Percentiles rank a stretch among this genome's conserved stretches.
These are phyloP conservation scores for Distichodus sexfasciatus DNA, from an alignment of 2,797 vertebrate genomes.

Conservation along the genomic window DNA sequence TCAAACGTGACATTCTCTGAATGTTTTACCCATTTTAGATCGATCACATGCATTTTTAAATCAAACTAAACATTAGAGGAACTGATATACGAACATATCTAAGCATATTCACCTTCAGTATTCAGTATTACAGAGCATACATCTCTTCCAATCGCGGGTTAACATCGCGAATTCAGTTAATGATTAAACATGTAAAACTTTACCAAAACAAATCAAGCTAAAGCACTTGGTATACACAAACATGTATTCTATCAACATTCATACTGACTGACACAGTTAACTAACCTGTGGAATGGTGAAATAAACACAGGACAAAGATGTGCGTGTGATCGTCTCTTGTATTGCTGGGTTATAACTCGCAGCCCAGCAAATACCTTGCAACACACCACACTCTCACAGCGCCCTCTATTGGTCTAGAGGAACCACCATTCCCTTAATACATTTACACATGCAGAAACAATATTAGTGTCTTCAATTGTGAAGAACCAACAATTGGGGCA, in stretches of 20 bases:
- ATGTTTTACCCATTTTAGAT: not conserved
- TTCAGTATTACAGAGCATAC: not conserved
- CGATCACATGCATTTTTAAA: not conserved
- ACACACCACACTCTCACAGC: not conserved
- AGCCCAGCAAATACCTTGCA: not conserved
- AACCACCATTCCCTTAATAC: not conserved
- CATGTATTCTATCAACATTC: not conserved
- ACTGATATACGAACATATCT: not conserved
- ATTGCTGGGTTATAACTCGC: not conserved
- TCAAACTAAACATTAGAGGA: not conserved
- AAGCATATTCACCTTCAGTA: not conserved
- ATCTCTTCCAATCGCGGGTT: not conserved
- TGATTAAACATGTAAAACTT: not conserved
- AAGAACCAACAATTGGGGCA: not conserved
- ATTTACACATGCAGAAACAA: not conserved
- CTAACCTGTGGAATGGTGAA: not conserved
- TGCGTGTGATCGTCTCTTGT: not conserved
- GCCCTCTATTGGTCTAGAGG: not conserved
- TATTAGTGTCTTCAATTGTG: not conserved
- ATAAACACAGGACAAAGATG: not conserved
- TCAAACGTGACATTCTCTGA: not conserved
- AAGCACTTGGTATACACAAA: not conserved
- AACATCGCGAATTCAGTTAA: not conserved
- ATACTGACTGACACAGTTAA: not conserved
- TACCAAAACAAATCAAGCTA: not conserved